Evolutionary conservation across 2,888 invertebrate species (phyloP), one percentile per base, ranked within the genome.

Genomic region (Drosophila hawaiiensis): DNA sequence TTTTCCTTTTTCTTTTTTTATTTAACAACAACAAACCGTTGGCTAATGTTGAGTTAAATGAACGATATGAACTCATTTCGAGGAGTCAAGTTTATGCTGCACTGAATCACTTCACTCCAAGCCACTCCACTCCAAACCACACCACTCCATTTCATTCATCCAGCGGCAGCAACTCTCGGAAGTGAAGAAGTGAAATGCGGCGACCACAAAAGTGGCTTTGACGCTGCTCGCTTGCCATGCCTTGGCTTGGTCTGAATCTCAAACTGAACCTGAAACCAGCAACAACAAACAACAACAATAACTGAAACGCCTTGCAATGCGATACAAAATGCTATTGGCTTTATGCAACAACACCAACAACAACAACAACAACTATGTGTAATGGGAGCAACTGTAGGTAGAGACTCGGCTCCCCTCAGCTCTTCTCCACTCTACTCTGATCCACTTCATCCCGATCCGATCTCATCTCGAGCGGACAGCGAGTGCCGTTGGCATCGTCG

Each of bases 51-150:
- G 74, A 64, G 79, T 79, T 79, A 80, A 77, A 72, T 70, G 87
- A 89, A 80, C 88, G 87, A 77, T 83, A 84, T 87, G 85, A 87
- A 87, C 87, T 87, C 89, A 87, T 83, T 87, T 78, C 73, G 61
- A 78, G 78, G 83, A 87, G 83, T 87, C 87, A 89, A 87, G 84
- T 89, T 84, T 83, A 69, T 83, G 81, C 56, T 60, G 74, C 69
- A 76, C 77, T 84, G 85, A 85, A 68, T 76, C 85, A 84, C 69
- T 56, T 12, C 7, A 25, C 47, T 25, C 29, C 29, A 4, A 29
- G 14, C 31, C 12, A 28, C 54, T 55, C 12, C 82, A 37, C 33
- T 35, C 37, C 25, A 10, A 25, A 4, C 31, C 19, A 28, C 50
- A 73, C 33, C 35, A 53, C 37, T 69, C 68, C 67, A 61, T 63